A percentile compares a stretch with the other conserved stretches of the same genome.
Conservation (phyloP, 2,113 vertebrate species). For the Xyrauchen texanus region DNA sequence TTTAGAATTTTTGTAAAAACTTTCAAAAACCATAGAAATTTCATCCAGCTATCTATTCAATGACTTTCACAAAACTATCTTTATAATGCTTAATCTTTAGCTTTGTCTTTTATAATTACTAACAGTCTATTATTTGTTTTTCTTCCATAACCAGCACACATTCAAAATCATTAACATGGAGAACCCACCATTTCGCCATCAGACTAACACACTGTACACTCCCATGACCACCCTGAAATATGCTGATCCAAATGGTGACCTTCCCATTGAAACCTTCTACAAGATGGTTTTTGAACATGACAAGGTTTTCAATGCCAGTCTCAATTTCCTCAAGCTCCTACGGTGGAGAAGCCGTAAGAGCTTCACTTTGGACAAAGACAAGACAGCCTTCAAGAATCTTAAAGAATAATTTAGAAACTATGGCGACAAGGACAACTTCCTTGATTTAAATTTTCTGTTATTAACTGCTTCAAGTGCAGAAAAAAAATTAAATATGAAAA, state of each 20-base stretch:
- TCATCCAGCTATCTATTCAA: too few relatives aligned
- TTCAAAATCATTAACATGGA: constrained; percentile 80
- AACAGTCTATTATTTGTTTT: background rate
- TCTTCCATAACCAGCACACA: constrained; percentile 74
- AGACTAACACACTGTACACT: constrained; percentile 83
- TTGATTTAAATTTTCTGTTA: too few relatives aligned
- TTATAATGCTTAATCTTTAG: background rate
- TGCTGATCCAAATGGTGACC: constrained; percentile 81
- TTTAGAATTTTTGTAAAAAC: too few relatives aligned
- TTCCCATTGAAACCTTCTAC: constrained; percentile 86
- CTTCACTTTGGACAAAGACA: constrained; percentile 73
- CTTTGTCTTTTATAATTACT: background rate
- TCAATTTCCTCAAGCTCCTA: constrained; percentile 84
- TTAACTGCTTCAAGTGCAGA: too few relatives aligned
- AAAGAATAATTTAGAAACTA: too few relatives aligned
- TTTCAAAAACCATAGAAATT: too few relatives aligned
- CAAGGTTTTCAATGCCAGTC: constrained; percentile 84
- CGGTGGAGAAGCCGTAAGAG: constrained; percentile 84
- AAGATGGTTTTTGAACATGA: constrained; percentile 87
- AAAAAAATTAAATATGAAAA: too few relatives aligned
- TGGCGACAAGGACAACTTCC: too few relatives aligned
- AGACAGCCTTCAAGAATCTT: background rate
- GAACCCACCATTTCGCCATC: constrained; percentile 84
- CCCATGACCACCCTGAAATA: constrained; percentile 87
- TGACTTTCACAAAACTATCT: too few relatives aligned